These are phyloP conservation scores for Drosophila recens DNA, from an alignment of 2,888 invertebrate genomes.

Conservation along the genomic window DNA sequence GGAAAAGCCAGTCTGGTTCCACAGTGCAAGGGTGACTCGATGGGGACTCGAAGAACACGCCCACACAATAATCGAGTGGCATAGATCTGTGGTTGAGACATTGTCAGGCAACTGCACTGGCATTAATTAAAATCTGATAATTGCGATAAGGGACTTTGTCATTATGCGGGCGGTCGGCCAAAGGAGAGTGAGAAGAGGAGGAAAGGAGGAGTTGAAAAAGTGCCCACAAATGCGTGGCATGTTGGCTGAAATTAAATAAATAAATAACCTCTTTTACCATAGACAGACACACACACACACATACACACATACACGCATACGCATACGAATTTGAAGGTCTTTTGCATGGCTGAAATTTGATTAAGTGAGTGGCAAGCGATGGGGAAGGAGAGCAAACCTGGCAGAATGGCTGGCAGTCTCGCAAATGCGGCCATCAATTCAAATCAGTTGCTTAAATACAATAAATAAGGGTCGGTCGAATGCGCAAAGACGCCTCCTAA, in stretches of 20 bases:
- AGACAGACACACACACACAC: not conserved
- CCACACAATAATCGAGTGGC: conserved; percentile 30
- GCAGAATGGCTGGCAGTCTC: conserved; percentile 1
- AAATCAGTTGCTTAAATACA: conserved; percentile 70
- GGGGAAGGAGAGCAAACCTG: not conserved
- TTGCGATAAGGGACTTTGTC: conserved; percentile 24
- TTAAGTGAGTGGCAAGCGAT: conserved; percentile 72
- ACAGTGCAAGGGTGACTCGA: conserved; percentile 7
- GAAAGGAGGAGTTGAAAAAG: conserved; percentile 24
- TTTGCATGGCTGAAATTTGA: conserved; percentile 71
- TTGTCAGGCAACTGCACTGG: conserved; percentile 35
- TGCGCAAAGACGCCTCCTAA: conserved; percentile 17
- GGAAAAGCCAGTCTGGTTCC: not conserved
- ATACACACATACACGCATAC: not conserved
- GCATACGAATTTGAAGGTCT: conserved; percentile 49
- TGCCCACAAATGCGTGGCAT: conserved; percentile 47
- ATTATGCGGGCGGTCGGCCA: conserved; percentile 30
- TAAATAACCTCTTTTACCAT: conserved; percentile 50
- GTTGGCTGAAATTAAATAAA: conserved; percentile 38
- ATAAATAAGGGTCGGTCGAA: conserved; percentile 67
- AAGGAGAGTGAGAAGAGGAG: not conserved
- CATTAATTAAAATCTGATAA: conserved; percentile 67
- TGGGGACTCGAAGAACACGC: not conserved
- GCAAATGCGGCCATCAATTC: conserved; percentile 70
- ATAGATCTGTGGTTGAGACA: conserved; percentile 33